These are phyloP conservation scores for Caenorhabditis sp. DNA, from an alignment of 2,888 invertebrate genomes.

Conservation along the genomic window DNA sequence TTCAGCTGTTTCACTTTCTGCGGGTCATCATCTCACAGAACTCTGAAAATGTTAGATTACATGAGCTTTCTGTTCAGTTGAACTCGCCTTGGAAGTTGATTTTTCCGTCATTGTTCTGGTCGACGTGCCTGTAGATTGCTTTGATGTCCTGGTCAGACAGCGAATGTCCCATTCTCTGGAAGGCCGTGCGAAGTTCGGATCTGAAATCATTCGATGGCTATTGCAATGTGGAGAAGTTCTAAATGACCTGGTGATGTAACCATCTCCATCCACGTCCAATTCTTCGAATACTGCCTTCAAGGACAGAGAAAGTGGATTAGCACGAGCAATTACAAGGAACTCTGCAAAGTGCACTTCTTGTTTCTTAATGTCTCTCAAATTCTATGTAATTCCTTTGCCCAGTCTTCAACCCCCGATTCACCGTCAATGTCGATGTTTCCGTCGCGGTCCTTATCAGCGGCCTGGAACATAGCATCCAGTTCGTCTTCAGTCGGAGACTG, in stretches of 20 bases:
- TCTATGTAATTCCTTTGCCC: not conserved
- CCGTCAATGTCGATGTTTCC: constrained; percentile 82
- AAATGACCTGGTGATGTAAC: constrained; percentile 80
- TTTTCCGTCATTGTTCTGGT: constrained; percentile 84
- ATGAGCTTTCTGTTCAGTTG: too few species aligned
- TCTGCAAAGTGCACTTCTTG: constrained; percentile 65
- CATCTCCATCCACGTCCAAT: constrained; percentile 83
- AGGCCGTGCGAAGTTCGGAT: constrained; percentile 83
- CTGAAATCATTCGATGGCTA: constrained; percentile 54
- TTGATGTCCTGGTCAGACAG: constrained; percentile 83
- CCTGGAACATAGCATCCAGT: constrained; percentile 82
- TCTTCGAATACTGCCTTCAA: constrained; percentile 82
- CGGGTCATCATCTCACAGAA: constrained; percentile 82
- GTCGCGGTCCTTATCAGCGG: constrained; percentile 81
- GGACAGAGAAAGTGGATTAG: constrained; percentile 82
- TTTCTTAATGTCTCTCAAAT: not conserved
- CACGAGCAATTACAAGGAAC: constrained; percentile 80
- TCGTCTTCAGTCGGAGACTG: constrained; percentile 83
- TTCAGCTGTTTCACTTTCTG: constrained; percentile 65
- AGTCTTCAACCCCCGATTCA: constrained; percentile 13
- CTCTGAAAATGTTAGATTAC: too few species aligned
- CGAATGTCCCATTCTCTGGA: constrained; percentile 83
- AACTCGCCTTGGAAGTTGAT: constrained; percentile 82
- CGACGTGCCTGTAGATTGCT: constrained; percentile 84
- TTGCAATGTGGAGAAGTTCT: not conserved